These are phyloP conservation scores for Cnemophilus loriae DNA, from an alignment of 2,113 vertebrate genomes.

Conservation along the genomic window DNA sequence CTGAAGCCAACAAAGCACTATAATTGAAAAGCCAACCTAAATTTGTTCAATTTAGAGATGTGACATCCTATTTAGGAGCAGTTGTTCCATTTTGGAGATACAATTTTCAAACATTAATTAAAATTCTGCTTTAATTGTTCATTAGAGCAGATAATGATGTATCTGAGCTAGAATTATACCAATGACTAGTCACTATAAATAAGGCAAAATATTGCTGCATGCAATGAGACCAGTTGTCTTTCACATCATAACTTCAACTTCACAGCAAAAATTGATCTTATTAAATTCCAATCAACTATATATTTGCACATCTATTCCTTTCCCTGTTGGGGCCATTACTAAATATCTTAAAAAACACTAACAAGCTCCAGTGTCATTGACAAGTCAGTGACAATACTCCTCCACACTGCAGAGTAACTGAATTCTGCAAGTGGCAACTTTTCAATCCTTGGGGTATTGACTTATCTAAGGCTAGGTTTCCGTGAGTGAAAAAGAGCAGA, in stretches of 20 bases:
- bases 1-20: not conserved
- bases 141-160: not conserved
- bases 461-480: not conserved
- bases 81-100: not conserved
- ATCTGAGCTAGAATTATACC: not conserved
- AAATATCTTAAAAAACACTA: not conserved
- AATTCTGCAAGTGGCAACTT: not conserved
- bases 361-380: not conserved
- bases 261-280: not conserved
- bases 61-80: not conserved
- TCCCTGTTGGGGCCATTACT: not conserved
- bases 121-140: not conserved
- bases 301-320: accelerated
- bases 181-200: not conserved
- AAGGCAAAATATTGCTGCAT: not conserved
- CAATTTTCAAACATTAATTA: not conserved
- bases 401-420: not conserved
- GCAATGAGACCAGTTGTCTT: not conserved
- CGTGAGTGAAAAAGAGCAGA: not conserved
- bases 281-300: not conserved
- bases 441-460: not conserved
- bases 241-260: not conserved
- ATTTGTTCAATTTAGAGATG: not conserved
- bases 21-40: not conserved
- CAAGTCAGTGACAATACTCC: not conserved